Conservation (phyloP, 1,140 invertebrate species). For the Sitobion miscanthi region DNA sequence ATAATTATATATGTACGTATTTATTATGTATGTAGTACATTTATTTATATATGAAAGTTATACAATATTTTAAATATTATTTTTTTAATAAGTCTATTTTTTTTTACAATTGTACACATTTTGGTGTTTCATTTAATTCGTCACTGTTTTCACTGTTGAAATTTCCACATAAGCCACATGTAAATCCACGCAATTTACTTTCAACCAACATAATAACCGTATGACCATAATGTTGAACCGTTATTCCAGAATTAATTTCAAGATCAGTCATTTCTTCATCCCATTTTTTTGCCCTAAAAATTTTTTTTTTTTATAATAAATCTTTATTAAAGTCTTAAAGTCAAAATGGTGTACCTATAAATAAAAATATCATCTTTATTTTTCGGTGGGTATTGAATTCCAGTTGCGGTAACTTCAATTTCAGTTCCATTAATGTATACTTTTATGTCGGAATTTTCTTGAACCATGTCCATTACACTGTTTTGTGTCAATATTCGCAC, state of each 20-base stretch:
- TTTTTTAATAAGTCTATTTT: slow-evolving; percentile 36
- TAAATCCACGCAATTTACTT: slow-evolving; percentile 59
- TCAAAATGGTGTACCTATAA: not conserved
- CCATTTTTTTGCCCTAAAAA: slow-evolving; percentile 56
- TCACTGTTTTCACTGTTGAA: slow-evolving; percentile 61
- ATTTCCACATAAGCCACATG: slow-evolving; percentile 61
- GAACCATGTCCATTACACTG: slow-evolving; percentile 36
- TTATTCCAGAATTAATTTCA: slow-evolving; percentile 59
- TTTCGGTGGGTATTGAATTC: slow-evolving; percentile 36
- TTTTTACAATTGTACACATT: slow-evolving; percentile 48
- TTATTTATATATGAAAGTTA: slow-evolving; percentile 28
- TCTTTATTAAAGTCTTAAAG: not conserved
- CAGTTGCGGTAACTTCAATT: slow-evolving; percentile 28
- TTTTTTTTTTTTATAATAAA: not conserved
- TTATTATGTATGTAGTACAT: slow-evolving; percentile 8
- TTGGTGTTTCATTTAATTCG: slow-evolving; percentile 56
- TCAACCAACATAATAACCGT: slow-evolving; percentile 60
- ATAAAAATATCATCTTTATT: slow-evolving; percentile 22
- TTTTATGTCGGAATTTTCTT: slow-evolving; percentile 31
- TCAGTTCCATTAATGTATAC: slow-evolving; percentile 20
- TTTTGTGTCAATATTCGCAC: slow-evolving; percentile 25
- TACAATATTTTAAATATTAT: slow-evolving; percentile 33
- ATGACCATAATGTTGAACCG: slow-evolving; percentile 60
- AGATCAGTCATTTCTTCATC: slow-evolving; percentile 59
- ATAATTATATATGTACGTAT: slow-evolving; percentile 48